A percentile compares a stretch with the other conserved stretches of the same genome.
Evolutionary conservation across 2,113 vertebrate species (phyloP).

Genomic region (Pterocles orientalis): DNA sequence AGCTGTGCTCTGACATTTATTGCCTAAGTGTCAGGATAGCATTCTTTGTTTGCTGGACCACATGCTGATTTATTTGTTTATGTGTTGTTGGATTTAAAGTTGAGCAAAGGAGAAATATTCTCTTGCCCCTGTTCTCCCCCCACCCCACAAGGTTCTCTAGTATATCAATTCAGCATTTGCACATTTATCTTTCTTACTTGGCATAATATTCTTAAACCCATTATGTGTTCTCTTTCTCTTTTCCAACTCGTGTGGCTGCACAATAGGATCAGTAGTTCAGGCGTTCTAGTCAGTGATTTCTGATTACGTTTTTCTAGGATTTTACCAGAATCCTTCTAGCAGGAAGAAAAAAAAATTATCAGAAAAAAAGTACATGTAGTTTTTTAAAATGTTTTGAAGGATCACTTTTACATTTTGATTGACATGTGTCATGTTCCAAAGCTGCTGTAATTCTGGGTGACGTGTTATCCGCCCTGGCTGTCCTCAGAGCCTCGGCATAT

Average conservation of each 20-base stretch:
- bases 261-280: not conserved
- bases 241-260: not conserved
- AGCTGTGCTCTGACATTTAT: not conserved
- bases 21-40: not conserved
- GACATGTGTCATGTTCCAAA: not conserved
- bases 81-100: not conserved
- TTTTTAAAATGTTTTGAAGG: not conserved
- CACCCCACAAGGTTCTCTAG: fast-evolving
- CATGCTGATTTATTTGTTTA: not conserved
- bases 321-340: not conserved
- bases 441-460: not conserved
- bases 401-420: not conserved
- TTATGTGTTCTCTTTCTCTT: not conserved
- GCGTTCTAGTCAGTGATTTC: not conserved
- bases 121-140: fast-evolving
- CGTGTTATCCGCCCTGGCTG: fast-evolving
- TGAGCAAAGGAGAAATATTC: not conserved
- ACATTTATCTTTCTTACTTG: not conserved
- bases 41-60: not conserved
- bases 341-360: not conserved
- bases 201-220: not conserved
- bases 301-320: not conserved
- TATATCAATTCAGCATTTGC: not conserved
- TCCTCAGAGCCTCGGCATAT: not conserved
- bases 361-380: not conserved